Evolutionary conservation across 2,888 invertebrate genomes (phyloP).

Genomic region (Leptopilina myrica): DNA sequence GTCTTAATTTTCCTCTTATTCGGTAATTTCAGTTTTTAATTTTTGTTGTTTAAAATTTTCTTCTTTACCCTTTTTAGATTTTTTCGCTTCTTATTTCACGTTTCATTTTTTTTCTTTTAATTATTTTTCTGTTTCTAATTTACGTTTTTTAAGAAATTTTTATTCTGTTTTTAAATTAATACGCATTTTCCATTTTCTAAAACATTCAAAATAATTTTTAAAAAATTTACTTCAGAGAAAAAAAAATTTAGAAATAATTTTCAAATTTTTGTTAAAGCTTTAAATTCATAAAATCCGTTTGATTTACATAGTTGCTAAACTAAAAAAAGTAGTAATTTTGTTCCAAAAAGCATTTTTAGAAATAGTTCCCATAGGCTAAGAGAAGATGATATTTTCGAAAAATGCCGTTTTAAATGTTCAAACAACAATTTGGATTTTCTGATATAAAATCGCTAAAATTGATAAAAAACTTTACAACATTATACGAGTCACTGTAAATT

Average conservation of each 20-base stretch:
- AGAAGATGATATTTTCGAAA: not conserved
- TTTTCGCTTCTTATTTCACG: too few species aligned
- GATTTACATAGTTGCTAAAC: not conserved
- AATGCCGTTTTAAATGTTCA: not conserved
- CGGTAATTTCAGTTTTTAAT: too few species aligned
- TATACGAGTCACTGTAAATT: constrained; percentile 8
- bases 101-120: too few species aligned
- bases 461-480: not conserved
- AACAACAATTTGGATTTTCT: not conserved
- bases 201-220: too few species aligned
- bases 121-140: too few species aligned
- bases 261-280: not conserved
- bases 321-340: not conserved
- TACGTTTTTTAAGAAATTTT: too few species aligned
- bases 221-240: too few species aligned
- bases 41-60: too few species aligned
- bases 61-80: too few species aligned
- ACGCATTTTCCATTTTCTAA: too few species aligned
- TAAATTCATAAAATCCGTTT: not conserved
- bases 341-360: constrained; percentile 15
- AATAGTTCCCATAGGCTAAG: constrained; percentile 5
- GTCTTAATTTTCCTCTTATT: too few species aligned
- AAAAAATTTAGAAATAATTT: not conserved
- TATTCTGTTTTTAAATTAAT: too few species aligned
- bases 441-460: not conserved